Conservation (phyloP, 2,888 invertebrate genomes). For the Empis livida region DNA sequence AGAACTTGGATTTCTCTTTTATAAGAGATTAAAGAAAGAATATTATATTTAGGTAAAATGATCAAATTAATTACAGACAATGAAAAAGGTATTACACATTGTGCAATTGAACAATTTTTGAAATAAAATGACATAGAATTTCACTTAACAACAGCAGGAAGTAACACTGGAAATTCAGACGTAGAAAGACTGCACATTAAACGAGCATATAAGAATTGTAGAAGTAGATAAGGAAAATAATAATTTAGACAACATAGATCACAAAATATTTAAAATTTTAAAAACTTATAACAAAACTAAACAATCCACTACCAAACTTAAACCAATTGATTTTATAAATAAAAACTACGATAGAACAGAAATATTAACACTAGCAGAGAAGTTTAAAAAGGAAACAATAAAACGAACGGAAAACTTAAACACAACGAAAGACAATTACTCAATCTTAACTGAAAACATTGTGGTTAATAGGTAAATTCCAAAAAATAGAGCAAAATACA, state of each 20-base stretch:
- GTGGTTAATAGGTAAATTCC: constrained; percentile 3
- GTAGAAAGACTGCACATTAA: constrained; percentile 8
- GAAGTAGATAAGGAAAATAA: constrained; percentile 1
- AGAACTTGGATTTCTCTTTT: constrained; percentile 5
- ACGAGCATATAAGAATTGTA: constrained; percentile 8
- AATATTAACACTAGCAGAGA: background rate
- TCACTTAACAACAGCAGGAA: constrained; percentile 5
- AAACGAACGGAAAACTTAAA: background rate
- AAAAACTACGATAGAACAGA: background rate
- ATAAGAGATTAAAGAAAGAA: constrained; percentile 1
- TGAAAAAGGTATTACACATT: constrained; percentile 2
- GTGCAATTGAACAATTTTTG: constrained; percentile 1
- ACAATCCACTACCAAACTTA: background rate
- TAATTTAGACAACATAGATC: background rate
- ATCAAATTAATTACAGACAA: background rate
- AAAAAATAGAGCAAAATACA: constrained; percentile 3
- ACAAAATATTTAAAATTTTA: background rate
- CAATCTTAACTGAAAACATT: background rate
- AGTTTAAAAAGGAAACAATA: background rate
- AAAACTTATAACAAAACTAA: constrained; percentile 1
- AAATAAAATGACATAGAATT: constrained; percentile 3
- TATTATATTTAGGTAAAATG: constrained; percentile 4
- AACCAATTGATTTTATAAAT: constrained; percentile 1
- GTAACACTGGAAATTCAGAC: constrained; percentile 8
- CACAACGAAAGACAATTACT: background rate